A percentile compares a stretch with the other conserved stretches of the same genome.
These are phyloP conservation scores for Pristionchus entomophagus DNA, from an alignment of 2,888 invertebrate species.

Conservation along the genomic window DNA sequence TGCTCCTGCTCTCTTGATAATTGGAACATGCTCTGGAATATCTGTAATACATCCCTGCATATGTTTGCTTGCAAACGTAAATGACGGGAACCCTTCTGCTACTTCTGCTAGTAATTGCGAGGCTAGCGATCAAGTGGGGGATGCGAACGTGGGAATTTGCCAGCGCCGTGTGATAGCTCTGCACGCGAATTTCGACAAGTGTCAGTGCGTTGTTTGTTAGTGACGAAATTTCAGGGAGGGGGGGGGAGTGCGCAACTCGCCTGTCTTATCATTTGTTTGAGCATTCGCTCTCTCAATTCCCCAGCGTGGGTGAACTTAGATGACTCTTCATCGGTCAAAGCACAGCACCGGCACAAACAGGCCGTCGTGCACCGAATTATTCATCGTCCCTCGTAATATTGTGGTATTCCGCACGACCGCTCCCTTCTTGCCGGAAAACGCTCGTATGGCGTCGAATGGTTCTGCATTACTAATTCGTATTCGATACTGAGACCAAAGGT, in stretches of 20 bases:
- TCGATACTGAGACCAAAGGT: no score
- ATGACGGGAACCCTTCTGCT: no score
- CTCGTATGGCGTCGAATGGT: no score
- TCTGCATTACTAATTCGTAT: not conserved
- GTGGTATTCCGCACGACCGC: not conserved
- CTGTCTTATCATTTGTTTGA: constrained; percentile 38
- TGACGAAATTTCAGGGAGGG: constrained; percentile 15
- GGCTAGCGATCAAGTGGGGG: no score
- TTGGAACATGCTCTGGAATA: no score
- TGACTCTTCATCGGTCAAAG: constrained; percentile 1
- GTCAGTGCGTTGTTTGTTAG: not conserved
- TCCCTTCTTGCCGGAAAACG: not conserved
- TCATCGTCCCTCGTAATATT: not conserved
- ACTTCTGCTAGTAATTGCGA: no score
- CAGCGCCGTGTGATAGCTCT: not conserved
- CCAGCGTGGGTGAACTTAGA: constrained; percentile 9
- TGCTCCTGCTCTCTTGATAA: no score
- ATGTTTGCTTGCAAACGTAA: no score
- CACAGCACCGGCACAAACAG: constrained; percentile 6
- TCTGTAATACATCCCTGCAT: no score
- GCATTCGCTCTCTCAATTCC: not conserved
- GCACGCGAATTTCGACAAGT: constrained; percentile 26
- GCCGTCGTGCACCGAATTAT: not conserved
- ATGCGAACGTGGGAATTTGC: not conserved
- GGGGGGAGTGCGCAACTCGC: no score